Evolutionary conservation across 2,797 vertebrate species (phyloP).

Genomic region (Pangasius mekongensis): DNA sequence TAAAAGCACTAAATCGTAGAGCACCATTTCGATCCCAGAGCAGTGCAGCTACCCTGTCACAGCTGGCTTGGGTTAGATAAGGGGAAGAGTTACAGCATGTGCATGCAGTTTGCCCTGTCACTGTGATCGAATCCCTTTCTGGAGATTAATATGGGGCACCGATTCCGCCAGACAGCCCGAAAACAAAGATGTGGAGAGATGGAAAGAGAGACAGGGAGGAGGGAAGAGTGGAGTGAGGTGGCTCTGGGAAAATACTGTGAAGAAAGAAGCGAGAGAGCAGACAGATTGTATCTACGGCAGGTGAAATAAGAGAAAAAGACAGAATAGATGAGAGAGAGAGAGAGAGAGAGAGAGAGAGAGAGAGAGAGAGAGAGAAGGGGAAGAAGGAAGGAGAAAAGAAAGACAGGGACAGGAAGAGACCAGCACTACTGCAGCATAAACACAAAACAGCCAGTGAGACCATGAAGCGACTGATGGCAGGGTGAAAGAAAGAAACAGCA

Average conservation of each 20-base stretch:
- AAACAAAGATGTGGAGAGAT: conserved; percentile 30
- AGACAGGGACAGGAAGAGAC: neutral
- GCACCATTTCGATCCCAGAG: conserved; percentile 10
- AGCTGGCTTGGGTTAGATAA: conserved; percentile 28
- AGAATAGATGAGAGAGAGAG: neutral
- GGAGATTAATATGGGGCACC: conserved; percentile 8
- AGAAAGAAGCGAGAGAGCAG: conserved; percentile 54
- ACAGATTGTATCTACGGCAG: conserved; percentile 49
- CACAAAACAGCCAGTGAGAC: conserved; percentile 31
- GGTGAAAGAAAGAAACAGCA: conserved; percentile 31
- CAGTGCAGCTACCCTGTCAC: conserved; percentile 19
- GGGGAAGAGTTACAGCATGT: conserved; percentile 30
- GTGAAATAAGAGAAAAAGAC: conserved; percentile 62
- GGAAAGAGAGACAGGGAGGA: conserved; percentile 26
- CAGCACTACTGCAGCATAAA: conserved; percentile 13
- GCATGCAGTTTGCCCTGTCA: conserved; percentile 14
- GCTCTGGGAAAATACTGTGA: conserved; percentile 16
- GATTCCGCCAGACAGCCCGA: conserved; percentile 29
- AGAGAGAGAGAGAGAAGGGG: neutral
- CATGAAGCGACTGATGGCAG: conserved; percentile 64
- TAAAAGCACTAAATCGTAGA: neutral
- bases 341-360: neutral
- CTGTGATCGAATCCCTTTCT: conserved; percentile 14
- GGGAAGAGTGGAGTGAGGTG: conserved; percentile 10
- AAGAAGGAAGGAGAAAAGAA: neutral